Percentiles rank a stretch among this genome's conserved stretches.
Conservation (phyloP, 1,140 invertebrate species). For the Papilio glaucus region DNA sequence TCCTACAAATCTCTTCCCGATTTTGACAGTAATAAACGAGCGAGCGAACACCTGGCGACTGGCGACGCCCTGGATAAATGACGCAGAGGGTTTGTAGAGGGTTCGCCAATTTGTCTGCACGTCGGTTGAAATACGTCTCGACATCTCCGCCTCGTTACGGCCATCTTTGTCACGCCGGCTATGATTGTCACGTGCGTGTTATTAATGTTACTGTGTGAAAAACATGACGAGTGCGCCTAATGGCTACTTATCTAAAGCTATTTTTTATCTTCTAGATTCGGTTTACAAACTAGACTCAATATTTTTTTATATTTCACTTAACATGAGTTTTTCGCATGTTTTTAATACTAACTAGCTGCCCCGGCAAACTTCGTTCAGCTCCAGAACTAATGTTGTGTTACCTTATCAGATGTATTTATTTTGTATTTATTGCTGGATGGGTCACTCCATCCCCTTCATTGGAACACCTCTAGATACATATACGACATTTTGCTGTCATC, state of each 20-base stretch:
- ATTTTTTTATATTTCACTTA: not conserved
- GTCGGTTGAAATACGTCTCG: conserved; percentile 8
- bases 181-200: conserved; percentile 4
- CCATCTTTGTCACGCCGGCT: not conserved
- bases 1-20: conserved; percentile 13
- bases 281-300: too few species aligned
- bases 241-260: not conserved
- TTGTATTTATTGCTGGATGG: too few species aligned
- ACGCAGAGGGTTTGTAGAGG: conserved; percentile 10
- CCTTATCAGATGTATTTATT: too few species aligned
- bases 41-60: conserved; percentile 8
- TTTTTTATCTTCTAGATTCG: too few species aligned
- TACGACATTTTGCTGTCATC: too few species aligned
- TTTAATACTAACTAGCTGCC: too few species aligned
- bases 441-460: too few species aligned
- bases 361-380: too few species aligned
- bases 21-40: conserved; percentile 19
- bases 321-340: too few species aligned
- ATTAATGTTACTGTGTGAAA: conserved; percentile 8
- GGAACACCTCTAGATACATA: too few species aligned
- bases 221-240: not conserved
- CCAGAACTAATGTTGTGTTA: too few species aligned
- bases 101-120: conserved; percentile 8
- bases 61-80: conserved; percentile 12
- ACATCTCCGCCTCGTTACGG: conserved; percentile 1